Evolutionary conservation across 2,113 vertebrate species (phyloP), one percentile per base, ranked within the genome.

Genomic region (Falco punctatus): DNA sequence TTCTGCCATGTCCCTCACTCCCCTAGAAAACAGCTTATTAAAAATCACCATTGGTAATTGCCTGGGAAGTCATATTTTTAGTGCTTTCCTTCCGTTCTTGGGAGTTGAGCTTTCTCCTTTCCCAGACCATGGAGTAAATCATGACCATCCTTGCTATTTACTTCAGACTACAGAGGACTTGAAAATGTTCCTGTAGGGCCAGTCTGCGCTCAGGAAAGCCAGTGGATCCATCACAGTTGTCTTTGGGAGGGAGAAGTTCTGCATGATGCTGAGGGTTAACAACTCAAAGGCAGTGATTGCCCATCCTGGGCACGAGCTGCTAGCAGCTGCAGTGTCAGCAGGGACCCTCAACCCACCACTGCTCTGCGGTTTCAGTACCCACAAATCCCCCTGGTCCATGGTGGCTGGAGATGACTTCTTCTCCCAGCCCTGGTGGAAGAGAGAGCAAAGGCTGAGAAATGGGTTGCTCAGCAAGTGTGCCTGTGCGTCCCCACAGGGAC

Each of bases 21-120:
- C 40, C 58, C 58, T 49, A 59, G 80, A 52, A 57, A 77, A 65
- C 44, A 28, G 51, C 61, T 93, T 82, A 83, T 94, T 89, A 84
- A 94, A 92, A 86, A 81, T 55, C 70, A 72, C 88, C 44, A 40
- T n/a, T 85, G 66, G 62, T 78, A 86, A 70, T 94, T 86, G 84
- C 46, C 75, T 88, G 71, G 83, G 59, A 90, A 72, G 74, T 81
- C 87, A 48, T 52, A n/a, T 75, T 88, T 81, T 77, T 81, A 91
- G 92, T 44, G 18, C 33, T 55, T 75, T 55, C 42, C 57, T 71
- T 18, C 2, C 4, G 59, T 65, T 88, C 48, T 32, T 32, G 78
- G 20, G 46, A 57, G 61, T 20, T 62, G 55, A n/a, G 42, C 55
- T 73, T 30, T 40, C 44, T 57, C 67, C 48, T 73, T 46, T 57